Conservation (phyloP, 2,888 invertebrate genomes). For the Calameuta filiformis region DNA sequence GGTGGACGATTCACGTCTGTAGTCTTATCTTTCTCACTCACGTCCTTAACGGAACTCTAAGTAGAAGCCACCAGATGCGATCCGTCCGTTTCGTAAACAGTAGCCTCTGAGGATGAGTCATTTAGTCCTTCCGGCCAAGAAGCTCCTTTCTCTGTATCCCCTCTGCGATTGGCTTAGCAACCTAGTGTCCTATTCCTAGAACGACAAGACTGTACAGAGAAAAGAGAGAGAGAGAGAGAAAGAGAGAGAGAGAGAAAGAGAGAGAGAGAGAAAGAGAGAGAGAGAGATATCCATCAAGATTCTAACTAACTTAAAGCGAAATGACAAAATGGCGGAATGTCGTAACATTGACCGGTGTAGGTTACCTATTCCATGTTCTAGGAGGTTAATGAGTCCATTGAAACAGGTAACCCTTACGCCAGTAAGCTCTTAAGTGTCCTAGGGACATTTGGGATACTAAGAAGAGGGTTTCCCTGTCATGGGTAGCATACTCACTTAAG, state of each 20-base stretch:
- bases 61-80: not conserved
- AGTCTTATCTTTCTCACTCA: not conserved
- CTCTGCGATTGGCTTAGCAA: not conserved
- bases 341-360: not conserved
- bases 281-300: not conserved
- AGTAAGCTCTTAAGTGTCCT: slow-evolving; percentile 4
- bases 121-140: not conserved
- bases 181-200: not conserved
- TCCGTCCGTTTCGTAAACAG: not conserved
- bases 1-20: not conserved
- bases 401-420: not conserved
- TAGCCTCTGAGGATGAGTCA: not conserved
- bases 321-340: not conserved
- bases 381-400: not conserved
- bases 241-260: not conserved
- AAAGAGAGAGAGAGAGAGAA: not conserved
- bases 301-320: not conserved
- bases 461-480: slow-evolving; percentile 4
- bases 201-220: not conserved
- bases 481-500: not conserved
- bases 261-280: not conserved
- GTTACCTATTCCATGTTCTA: not conserved
- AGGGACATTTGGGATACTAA: slow-evolving; percentile 1
- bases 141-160: not conserved
- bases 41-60: not conserved